phyloP scores from a whole-genome alignment of 2,113 vertebrate species.

The Oenanthe melanoleuca region DNA sequence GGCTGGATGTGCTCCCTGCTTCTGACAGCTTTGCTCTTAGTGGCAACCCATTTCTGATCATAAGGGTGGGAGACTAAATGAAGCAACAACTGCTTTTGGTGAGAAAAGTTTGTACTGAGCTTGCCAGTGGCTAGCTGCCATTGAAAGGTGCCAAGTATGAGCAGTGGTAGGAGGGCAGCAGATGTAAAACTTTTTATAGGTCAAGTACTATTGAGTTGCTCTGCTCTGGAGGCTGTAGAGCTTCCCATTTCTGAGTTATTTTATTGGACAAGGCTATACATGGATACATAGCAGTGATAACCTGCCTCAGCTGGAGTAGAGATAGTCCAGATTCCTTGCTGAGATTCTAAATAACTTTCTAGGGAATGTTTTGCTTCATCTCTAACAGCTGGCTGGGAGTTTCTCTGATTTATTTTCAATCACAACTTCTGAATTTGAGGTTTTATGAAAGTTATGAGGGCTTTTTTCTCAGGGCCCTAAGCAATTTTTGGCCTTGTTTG shows the following conservation, averaged over 20 bases:
- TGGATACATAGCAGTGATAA: neutral
- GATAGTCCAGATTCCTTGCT: neutral
- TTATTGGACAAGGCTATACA: neutral
- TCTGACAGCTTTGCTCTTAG: neutral
- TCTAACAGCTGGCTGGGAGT: neutral
- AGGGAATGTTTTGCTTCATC: neutral
- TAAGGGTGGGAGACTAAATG: neutral
- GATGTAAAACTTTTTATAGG: neutral
- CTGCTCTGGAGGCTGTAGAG: neutral
- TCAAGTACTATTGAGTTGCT: neutral
- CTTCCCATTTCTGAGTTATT: neutral
- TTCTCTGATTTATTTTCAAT: neutral
- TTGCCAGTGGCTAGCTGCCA: neutral
- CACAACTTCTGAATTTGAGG: neutral
- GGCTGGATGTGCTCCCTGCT: neutral
- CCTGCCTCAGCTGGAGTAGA: neutral
- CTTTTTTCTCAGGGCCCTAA: neutral
- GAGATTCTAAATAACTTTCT: neutral
- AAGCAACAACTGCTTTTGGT: neutral
- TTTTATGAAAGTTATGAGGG: neutral
- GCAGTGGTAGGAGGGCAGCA: neutral
- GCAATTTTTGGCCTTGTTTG: neutral
- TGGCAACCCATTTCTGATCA: neutral
- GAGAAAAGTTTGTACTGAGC: neutral
- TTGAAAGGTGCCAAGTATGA: neutral